Conservation (phyloP, 2,888 invertebrate genomes). For the Dermolepida albohirtum region DNA sequence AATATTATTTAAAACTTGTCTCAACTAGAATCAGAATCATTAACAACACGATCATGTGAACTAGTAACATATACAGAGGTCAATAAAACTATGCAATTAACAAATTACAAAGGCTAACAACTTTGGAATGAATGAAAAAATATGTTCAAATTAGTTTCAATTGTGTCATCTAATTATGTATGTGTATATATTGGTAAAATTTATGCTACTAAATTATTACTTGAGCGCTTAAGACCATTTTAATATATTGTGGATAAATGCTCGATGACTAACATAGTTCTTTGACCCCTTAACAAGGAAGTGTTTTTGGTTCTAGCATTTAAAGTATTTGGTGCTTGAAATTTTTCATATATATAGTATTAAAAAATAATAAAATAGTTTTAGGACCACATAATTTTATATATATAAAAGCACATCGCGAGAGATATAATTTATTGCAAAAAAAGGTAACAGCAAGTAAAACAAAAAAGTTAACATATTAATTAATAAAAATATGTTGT, state of each 20-base stretch:
- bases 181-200: conserved; percentile 17
- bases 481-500: too few species aligned
- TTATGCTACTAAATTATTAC: conserved; percentile 20
- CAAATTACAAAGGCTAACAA: conserved; percentile 5
- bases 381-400: too few species aligned
- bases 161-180: conserved; percentile 7
- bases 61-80: conserved; percentile 48
- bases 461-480: too few species aligned
- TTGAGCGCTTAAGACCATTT: conserved; percentile 31
- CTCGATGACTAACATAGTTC: conserved; percentile 25
- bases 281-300: conserved; percentile 35
- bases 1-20: conserved; percentile 32
- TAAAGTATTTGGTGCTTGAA: conserved; percentile 9
- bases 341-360: background rate
- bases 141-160: background rate
- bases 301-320: conserved; percentile 28
- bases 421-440: too few species aligned
- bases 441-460: too few species aligned
- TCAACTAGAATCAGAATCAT: conserved; percentile 32
- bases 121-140: background rate
- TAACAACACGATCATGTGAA: conserved; percentile 44
- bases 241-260: conserved; percentile 16
- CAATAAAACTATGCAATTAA: conserved; percentile 29
- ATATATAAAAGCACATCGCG: too few species aligned
- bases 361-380: too few species aligned